Percentiles rank a stretch among this genome's conserved stretches.
phyloP scores from a whole-genome alignment of 1,140 invertebrate species.

The Monochamus saltuarius region DNA sequence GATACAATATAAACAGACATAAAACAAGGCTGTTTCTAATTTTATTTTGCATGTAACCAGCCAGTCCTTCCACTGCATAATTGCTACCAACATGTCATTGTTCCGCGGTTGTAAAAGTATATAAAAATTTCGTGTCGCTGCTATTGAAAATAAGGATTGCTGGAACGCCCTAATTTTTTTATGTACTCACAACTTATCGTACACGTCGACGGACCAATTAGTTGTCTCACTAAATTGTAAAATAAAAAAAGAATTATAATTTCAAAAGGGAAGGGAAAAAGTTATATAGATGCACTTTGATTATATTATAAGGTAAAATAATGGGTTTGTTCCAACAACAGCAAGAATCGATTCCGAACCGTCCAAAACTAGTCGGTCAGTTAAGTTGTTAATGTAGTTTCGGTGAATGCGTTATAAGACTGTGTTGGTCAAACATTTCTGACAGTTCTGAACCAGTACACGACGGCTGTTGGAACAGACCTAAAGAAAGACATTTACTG shows the following conservation, averaged over 20 bases:
- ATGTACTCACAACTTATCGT: no score
- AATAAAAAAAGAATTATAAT: neutral
- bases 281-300: neutral
- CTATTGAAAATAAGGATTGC: neutral
- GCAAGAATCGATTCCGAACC: no score
- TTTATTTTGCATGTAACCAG: neutral
- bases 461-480: no score
- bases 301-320: slow-evolving; percentile 2
- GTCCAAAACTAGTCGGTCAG: no score
- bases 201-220: no score
- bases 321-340: slow-evolving; percentile 9
- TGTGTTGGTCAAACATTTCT: no score
- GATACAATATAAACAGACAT: neutral
- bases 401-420: no score
- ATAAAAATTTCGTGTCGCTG: neutral
- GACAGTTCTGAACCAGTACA: no score
- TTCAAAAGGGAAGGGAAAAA: neutral
- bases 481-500: slow-evolving; percentile 41
- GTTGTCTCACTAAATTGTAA: neutral
- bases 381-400: no score
- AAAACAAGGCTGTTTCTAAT: neutral
- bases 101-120: neutral
- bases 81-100: neutral
- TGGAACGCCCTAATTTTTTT: neutral
- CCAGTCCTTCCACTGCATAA: neutral